A percentile compares a stretch with the other conserved stretches of the same genome.
These are phyloP conservation scores for Andrena flavipes DNA, from an alignment of 2,888 invertebrate genomes.

Conservation along the genomic window DNA sequence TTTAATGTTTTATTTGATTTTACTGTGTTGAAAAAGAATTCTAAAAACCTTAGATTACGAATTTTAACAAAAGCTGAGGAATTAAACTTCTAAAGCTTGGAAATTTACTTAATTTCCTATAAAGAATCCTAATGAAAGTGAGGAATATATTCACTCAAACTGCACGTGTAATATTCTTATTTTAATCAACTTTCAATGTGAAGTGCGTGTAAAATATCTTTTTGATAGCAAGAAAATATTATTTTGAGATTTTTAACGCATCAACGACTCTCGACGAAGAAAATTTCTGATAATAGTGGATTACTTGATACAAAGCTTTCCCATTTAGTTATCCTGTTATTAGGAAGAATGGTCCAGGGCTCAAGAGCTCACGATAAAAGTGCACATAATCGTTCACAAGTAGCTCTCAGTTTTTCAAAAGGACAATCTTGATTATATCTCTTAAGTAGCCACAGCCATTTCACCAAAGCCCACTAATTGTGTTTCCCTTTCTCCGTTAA, in stretches of 20 bases:
- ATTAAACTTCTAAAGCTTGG: too few species aligned
- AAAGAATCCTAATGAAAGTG: neutral
- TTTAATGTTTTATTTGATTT: too few species aligned
- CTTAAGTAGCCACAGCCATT: constrained; percentile 20
- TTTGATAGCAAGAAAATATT: too few species aligned
- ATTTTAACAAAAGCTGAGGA: too few species aligned
- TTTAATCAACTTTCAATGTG: too few species aligned
- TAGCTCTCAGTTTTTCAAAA: constrained; percentile 9
- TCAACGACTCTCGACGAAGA: too few species aligned
- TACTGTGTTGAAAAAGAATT: too few species aligned
- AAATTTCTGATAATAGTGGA: neutral
- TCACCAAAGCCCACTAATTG: constrained; percentile 29
- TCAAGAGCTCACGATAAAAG: neutral
- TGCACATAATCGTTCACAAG: constrained; percentile 5
- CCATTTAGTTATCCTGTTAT: neutral
- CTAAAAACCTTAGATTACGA: too few species aligned
- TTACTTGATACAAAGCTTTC: neutral
- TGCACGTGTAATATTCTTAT: too few species aligned
- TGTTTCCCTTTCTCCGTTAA: constrained; percentile 25
- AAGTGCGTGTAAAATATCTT: too few species aligned
- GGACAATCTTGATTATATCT: constrained; percentile 31
- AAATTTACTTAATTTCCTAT: neutral
- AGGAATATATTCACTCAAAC: too few species aligned
- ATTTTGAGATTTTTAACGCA: too few species aligned
- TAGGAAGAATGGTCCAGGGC: neutral